Conservation (phyloP, 92 coral and sea anemone genomes). For the Porites cylindrica region DNA sequence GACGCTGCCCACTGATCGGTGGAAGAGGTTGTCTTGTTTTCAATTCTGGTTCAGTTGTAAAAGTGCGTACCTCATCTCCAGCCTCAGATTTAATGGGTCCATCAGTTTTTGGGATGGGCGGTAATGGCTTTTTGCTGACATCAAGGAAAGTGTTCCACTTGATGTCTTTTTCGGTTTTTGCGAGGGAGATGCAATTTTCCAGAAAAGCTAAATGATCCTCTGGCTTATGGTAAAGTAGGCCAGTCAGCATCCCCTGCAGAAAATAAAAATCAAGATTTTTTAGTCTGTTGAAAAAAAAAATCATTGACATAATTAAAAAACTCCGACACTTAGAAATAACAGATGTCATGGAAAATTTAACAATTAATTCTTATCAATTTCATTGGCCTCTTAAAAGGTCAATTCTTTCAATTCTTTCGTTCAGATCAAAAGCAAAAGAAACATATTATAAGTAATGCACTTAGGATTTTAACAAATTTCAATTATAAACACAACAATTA, state of each 20-base stretch:
- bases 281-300: too few species aligned
- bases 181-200: conserved; percentile 87
- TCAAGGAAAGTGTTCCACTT: conserved; percentile 97
- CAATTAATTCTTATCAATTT: too few species aligned
- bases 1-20: conserved; percentile 67
- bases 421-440: not conserved
- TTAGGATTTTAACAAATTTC: not conserved
- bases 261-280: too few species aligned
- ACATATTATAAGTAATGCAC: not conserved
- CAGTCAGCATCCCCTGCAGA: conserved; percentile 96
- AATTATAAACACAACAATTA: not conserved
- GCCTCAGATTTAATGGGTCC: conserved; percentile 95
- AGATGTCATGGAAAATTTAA: too few species aligned
- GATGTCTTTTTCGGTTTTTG: conserved; percentile 80
- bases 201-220: conserved; percentile 89
- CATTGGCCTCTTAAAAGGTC: too few species aligned
- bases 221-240: conserved; percentile 93
- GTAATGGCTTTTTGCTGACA: conserved; percentile 90
- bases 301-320: too few species aligned
- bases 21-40: conserved; percentile 86
- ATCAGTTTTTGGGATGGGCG: conserved; percentile 94
- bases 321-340: too few species aligned
- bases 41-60: conserved; percentile 93
- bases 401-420: too few species aligned
- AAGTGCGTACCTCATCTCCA: conserved; percentile 72